phyloP scores from a whole-genome alignment of 2,113 vertebrate species.

The Mionectes macconnelli region DNA sequence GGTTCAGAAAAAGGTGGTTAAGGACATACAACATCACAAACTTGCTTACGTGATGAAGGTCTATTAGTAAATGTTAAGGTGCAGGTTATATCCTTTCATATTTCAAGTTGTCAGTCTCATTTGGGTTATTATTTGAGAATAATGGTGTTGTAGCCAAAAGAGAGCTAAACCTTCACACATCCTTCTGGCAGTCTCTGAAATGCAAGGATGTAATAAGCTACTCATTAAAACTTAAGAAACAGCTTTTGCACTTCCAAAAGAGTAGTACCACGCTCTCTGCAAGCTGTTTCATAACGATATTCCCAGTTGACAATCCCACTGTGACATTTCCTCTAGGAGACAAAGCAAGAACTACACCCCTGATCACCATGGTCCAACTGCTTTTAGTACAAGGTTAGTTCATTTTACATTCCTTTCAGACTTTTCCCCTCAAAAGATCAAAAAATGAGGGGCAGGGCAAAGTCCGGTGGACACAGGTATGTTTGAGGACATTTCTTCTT shows the following conservation, averaged over 20 bases:
- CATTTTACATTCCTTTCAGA: background rate
- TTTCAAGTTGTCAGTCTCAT: background rate
- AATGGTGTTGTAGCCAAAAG: constrained; percentile 6
- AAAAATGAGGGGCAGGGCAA: background rate
- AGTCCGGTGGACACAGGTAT: background rate
- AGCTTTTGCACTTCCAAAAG: background rate
- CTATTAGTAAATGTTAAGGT: background rate
- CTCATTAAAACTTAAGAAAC: constrained; percentile 6
- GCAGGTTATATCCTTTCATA: background rate
- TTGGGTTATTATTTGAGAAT: background rate
- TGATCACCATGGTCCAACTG: background rate
- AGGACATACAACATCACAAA: background rate
- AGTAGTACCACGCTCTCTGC: background rate
- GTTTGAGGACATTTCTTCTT: background rate
- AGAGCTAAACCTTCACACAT: background rate
- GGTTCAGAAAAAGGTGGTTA: background rate
- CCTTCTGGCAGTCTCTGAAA: background rate
- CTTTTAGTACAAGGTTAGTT: background rate
- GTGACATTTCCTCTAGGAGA: background rate
- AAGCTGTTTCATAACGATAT: background rate
- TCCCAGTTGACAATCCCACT: background rate
- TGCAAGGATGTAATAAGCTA: background rate
- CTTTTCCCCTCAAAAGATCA: background rate
- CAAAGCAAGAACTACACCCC: background rate
- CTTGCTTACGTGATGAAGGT: background rate